Evolutionary conservation across 2,113 vertebrate genomes (phyloP).

Genomic region (Misgurnus mizolepis): DNA sequence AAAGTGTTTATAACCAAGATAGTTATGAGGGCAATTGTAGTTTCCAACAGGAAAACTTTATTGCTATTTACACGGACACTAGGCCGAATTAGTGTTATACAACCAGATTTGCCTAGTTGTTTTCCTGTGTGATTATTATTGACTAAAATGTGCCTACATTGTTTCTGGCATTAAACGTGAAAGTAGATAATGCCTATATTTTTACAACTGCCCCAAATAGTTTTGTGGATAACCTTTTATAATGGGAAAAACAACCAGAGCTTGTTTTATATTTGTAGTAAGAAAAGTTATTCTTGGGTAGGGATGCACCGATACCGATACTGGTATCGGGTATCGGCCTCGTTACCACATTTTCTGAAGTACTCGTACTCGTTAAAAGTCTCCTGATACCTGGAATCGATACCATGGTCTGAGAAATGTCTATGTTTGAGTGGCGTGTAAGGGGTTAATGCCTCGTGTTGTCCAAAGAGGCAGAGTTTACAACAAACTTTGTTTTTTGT

Average conservation of each 20-base stretch:
- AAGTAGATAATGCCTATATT: not conserved
- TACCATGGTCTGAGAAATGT: too few species aligned
- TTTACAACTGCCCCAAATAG: not conserved
- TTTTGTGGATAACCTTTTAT: not conserved
- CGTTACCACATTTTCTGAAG: too few species aligned
- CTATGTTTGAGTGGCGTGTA: too few species aligned
- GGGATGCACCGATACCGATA: too few species aligned
- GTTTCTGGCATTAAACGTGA: not conserved
- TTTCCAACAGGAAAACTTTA: not conserved
- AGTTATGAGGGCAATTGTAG: not conserved
- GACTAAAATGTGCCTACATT: constrained; percentile 10
- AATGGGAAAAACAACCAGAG: not conserved
- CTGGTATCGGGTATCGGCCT: too few species aligned
- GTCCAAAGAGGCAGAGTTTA: too few species aligned
- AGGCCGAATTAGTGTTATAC: constrained; percentile 36
- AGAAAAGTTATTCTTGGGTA: not conserved
- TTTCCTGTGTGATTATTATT: constrained; percentile 13
- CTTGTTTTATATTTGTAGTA: not conserved
- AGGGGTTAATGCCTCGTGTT: too few species aligned
- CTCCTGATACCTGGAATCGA: too few species aligned
- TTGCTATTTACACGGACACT: not conserved
- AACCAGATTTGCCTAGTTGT: constrained; percentile 32
- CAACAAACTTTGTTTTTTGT: too few species aligned
- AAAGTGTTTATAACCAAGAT: too few species aligned
- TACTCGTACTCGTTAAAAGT: too few species aligned